Evolutionary conservation across 35 echinoderm and acorn worm species (phyloP).

Genomic region (Nesometra sesokonis): DNA sequence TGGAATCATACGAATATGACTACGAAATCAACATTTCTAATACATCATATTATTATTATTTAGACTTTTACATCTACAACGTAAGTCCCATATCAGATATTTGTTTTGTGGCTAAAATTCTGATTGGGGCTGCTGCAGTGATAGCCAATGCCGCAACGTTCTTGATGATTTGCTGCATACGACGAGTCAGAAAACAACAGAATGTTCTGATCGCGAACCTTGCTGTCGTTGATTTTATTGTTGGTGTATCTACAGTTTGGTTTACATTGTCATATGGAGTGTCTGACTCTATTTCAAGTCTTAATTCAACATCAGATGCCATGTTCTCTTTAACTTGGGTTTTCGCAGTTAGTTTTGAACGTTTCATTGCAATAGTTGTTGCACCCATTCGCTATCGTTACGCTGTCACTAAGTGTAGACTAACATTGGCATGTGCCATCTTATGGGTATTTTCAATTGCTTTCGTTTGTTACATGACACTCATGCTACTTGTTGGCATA

Average conservation of each 20-base stretch:
- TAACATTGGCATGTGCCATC: not conserved
- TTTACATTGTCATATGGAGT: not conserved
- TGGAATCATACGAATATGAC: no score
- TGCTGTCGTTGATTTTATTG: not conserved
- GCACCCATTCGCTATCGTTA: not conserved
- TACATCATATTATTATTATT: no score
- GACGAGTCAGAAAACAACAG: not conserved
- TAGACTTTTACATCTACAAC: not conserved
- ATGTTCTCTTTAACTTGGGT: not conserved
- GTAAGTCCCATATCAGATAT: not conserved
- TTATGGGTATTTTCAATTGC: not conserved
- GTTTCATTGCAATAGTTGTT: not conserved
- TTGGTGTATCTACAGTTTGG: not conserved
- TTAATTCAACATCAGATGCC: not conserved
- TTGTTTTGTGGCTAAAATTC: not conserved
- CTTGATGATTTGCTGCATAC: not conserved
- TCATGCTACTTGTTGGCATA: not conserved
- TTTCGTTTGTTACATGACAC: not conserved
- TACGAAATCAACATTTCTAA: no score
- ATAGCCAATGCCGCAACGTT: not conserved
- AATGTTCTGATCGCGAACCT: not conserved
- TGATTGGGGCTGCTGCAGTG: not conserved
- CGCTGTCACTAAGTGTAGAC: not conserved
- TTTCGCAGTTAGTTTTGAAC: not conserved
- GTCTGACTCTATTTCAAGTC: not conserved